Evolutionary conservation across 2,888 invertebrate genomes (phyloP).

Genomic region (Cephus runcator): DNA sequence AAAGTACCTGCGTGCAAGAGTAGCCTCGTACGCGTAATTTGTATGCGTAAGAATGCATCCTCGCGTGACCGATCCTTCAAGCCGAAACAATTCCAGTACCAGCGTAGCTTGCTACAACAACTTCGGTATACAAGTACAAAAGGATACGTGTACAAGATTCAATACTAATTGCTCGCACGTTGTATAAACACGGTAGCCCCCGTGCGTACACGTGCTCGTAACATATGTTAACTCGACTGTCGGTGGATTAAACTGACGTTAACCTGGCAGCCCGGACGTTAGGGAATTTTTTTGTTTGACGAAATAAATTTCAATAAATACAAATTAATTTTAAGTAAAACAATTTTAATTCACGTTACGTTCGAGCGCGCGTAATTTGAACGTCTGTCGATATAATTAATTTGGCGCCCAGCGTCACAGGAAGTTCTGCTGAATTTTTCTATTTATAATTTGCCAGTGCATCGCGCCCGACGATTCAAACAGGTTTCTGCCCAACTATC

Average conservation of each 20-base stretch:
- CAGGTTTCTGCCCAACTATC: constrained; percentile 1
- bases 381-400: background rate
- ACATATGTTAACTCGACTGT: background rate
- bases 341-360: background rate
- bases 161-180: background rate
- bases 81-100: background rate
- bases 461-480: background rate
- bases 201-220: background rate
- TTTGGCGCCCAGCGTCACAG: background rate
- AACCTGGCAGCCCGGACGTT: background rate
- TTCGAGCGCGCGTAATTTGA: background rate
- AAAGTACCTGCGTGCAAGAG: background rate
- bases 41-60: constrained; percentile 1
- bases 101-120: background rate
- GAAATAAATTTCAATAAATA: too few relatives aligned
- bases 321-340: too few relatives aligned
- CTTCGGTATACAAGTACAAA: background rate
- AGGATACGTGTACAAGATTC: background rate
- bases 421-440: background rate
- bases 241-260: background rate
- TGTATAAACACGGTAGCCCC: background rate
- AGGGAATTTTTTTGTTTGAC: background rate
- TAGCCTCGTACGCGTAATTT: background rate
- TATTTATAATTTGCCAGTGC: background rate
- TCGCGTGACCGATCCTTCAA: constrained; percentile 3